Evolutionary conservation across 2,113 vertebrate species (phyloP), one percentile per base, ranked within the genome.

Genomic region (Hyla sarda): DNA sequence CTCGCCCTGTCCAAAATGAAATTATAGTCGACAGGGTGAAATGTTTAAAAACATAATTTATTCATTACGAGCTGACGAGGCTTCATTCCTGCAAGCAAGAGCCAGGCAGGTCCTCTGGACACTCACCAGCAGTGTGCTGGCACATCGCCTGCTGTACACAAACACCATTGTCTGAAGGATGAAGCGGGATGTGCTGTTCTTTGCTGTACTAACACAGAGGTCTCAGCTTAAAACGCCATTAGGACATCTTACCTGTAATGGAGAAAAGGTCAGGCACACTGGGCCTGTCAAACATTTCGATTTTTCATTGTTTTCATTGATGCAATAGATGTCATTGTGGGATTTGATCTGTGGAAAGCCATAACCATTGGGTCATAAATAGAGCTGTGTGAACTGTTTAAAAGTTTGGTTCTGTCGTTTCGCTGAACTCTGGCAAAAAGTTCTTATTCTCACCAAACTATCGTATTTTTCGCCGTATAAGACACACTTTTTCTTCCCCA

Each of bases 21-120:
- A 86, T 86, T 86, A 86, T 86, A 86, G 85, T 82, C 67, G 85
- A 86, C 85, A 86, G 85, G 85, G 85, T 82, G 85, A 86, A 86
- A 86, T 86, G 85, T 86, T 86, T 86, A 82, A 86, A 86, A 79
- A 86, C 85, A 86, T 86, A 86, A 82, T 86, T 86, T 86, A 86
- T 86, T 86, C 85, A 86, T 86, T 86, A 86, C 77, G 60, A 81
- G 69, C 85, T 82, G 85, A 86, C 85, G 85, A 82, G 85, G 85
- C 85, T 74, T 86, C 85, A 86, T 82, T 82, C 85, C 78, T 86
- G 67, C 72, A 82, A 86, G 85, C 34, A 41, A 86, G 67, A 86
- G 85, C 85, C 85, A 86, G 85, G 85, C 85, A 86, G 85, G 78
- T 86, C 85, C 78, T 86, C 67, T 86, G 85, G 85, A 81, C 76